Percentiles rank a stretch among this genome's conserved stretches.
Conservation (phyloP, 2,113 vertebrate genomes). For the Elanoides forficatus region DNA sequence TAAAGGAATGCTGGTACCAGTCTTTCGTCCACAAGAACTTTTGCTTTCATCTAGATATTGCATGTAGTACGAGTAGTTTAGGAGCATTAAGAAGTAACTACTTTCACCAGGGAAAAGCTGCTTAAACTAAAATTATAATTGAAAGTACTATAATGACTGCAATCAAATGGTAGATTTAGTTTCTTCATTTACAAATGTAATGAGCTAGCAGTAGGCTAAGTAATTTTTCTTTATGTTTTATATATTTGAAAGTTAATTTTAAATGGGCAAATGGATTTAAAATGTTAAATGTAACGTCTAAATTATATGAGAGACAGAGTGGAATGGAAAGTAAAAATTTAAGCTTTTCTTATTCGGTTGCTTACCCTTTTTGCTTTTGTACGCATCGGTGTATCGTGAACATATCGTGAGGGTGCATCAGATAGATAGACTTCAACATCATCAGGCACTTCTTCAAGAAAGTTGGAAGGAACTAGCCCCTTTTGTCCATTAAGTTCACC, state of each 20-base stretch:
- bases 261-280: slow-evolving; percentile 19
- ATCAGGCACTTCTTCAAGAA: slow-evolving; percentile 99
- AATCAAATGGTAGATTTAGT: not conserved
- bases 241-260: not conserved
- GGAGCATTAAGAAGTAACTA: not conserved
- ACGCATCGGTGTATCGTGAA: slow-evolving; percentile 79
- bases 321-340: not conserved
- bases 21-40: not conserved
- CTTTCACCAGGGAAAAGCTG: not conserved
- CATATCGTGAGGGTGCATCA: slow-evolving; percentile 81
- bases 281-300: not conserved
- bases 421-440: slow-evolving; percentile 97
- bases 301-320: not conserved
- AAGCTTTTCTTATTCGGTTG: not conserved
- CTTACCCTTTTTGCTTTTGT: slow-evolving; percentile 97
- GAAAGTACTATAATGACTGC: not conserved
- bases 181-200: not conserved
- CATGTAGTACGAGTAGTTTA: not conserved
- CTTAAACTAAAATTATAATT: not conserved
- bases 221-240: not conserved
- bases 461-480: slow-evolving; percentile 97
- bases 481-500: slow-evolving; percentile 97
- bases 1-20: not conserved
- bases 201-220: not conserved
- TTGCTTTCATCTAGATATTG: not conserved